These are phyloP conservation scores for Anodontia alba DNA, from an alignment of 2,888 invertebrate species.

Conservation along the genomic window DNA sequence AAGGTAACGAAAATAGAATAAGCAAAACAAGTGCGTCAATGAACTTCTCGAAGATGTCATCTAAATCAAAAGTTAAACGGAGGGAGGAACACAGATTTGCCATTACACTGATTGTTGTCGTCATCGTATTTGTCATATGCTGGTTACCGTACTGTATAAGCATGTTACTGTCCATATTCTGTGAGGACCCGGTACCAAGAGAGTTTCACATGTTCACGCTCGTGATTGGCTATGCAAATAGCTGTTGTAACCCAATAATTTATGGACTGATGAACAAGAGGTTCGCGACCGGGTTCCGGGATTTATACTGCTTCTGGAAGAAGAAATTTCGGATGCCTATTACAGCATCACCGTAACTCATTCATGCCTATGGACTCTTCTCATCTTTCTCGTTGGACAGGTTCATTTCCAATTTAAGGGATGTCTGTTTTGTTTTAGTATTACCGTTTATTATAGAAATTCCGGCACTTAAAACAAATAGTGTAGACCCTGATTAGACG, in stretches of 20 bases:
- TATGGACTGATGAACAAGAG: constrained; percentile 80
- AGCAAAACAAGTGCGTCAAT: background rate
- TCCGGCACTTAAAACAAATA: no score
- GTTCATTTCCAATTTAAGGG: no score
- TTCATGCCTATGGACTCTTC: no score
- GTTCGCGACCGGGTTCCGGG: constrained; percentile 71
- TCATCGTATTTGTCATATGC: constrained; percentile 76
- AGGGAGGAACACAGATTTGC: constrained; percentile 74
- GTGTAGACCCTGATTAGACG: no score
- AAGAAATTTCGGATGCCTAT: background rate
- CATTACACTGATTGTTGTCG: constrained; percentile 72
- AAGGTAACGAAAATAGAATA: background rate
- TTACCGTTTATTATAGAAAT: no score
- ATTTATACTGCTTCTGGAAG: constrained; percentile 57
- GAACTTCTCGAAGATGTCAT: background rate
- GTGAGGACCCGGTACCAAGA: constrained; percentile 62
- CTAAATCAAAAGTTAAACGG: background rate
- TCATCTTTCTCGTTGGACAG: no score
- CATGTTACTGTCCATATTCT: constrained; percentile 76
- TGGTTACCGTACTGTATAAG: constrained; percentile 81
- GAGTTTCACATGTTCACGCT: constrained; percentile 76
- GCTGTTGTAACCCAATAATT: constrained; percentile 78
- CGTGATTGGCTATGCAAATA: constrained; percentile 78
- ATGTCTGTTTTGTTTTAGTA: no score
- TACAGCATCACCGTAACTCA: background rate